These are phyloP conservation scores for Vireo altiloquus DNA, from an alignment of 2,113 vertebrate genomes.

Conservation along the genomic window DNA sequence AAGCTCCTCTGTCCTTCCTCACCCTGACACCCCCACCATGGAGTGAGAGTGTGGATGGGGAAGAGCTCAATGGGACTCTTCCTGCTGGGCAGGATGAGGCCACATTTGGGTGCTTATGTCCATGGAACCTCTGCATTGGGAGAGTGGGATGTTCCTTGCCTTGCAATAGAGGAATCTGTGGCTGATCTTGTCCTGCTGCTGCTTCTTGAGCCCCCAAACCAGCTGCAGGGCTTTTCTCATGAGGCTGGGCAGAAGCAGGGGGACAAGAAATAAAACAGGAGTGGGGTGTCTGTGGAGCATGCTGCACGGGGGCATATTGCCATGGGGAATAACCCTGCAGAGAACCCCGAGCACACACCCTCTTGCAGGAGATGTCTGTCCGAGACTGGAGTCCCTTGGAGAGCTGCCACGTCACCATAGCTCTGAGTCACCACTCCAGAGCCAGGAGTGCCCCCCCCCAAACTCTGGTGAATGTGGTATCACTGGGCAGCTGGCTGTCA, in stretches of 20 bases:
- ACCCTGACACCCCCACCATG: not conserved
- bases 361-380: not conserved
- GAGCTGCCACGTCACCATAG: rapidly evolving
- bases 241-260: not conserved
- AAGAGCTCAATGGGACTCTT: not conserved
- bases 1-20: not conserved
- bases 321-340: not conserved
- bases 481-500: rapidly evolving
- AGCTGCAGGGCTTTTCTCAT: rapidly evolving
- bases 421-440: not conserved
- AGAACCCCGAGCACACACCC: not conserved
- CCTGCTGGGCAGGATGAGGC: not conserved
- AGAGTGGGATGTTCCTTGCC: not conserved
- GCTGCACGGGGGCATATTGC: not conserved
- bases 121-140: not conserved
- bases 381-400: not conserved
- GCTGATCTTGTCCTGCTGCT: not conserved
- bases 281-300: not conserved
- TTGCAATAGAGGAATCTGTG: not conserved
- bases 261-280: not conserved
- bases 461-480: not conserved
- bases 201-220: not conserved
- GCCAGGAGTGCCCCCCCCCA: not conserved
- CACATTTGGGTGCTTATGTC: not conserved
- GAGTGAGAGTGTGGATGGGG: not conserved